These are phyloP conservation scores for Aplysia californica DNA, from an alignment of 1,140 invertebrate genomes.

Conservation along the genomic window DNA sequence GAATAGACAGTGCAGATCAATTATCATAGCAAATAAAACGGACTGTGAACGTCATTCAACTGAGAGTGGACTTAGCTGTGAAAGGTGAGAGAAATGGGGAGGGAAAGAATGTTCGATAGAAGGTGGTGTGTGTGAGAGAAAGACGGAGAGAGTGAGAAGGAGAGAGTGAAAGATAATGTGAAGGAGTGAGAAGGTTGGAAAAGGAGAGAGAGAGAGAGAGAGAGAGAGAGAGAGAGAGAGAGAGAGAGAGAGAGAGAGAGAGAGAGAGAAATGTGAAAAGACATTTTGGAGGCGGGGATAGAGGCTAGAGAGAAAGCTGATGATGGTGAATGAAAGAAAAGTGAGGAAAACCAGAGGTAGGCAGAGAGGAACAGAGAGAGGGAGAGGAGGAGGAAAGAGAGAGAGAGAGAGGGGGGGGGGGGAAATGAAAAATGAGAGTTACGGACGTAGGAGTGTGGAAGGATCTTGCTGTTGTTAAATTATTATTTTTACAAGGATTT, in stretches of 20 bases:
- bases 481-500: too few species aligned
- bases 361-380: constrained; percentile 4
- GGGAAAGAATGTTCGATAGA: too few species aligned
- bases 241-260: constrained; percentile 9
- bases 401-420: not conserved
- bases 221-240: constrained; percentile 22
- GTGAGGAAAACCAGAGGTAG: not conserved
- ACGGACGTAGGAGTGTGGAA: too few species aligned
- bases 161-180: not conserved
- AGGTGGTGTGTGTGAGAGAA: too few species aligned
- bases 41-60: too few species aligned
- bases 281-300: too few species aligned
- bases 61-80: too few species aligned
- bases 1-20: too few species aligned
- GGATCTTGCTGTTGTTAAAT: too few species aligned
- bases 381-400: not conserved
- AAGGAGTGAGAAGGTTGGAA: not conserved
- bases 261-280: not conserved
- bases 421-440: not conserved
- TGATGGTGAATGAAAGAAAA: not conserved
- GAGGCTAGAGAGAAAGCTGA: not conserved
- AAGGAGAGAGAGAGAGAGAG: constrained; percentile 13
- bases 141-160: not conserved
- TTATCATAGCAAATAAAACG: too few species aligned
- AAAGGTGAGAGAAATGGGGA: too few species aligned